Base-by-base conservation (phyloP, 2,113 vertebrate genomes). In the Pseudopodoces humilis region DNA sequence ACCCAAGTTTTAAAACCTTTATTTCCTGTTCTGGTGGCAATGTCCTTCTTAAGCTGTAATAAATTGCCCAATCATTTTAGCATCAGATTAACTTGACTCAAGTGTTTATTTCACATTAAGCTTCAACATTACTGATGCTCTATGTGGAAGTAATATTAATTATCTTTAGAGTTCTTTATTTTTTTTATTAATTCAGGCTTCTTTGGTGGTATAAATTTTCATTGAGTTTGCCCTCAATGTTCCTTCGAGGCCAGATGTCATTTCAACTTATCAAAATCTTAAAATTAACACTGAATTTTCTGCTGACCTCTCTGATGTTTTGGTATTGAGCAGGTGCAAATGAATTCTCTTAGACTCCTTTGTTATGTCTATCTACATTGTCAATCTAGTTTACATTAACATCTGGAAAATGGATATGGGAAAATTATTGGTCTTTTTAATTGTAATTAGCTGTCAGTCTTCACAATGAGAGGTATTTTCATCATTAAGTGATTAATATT, bases 51-150 rank as follows among this genome's bases (percentile, higher is more conserved):
- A 86, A 86, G 93, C 94, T 82, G 86, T 96, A 97, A 97, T 97
- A 94, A 97, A 97, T 97, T 96, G 64, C 80, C 92, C 83, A 88
- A 96, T 97, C 97, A 94, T 97, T 39, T 96, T 86, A 96, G 59
- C 87, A 83, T 85, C 79, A 96, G 88, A 96, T 98, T 94, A 97
- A 97, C 84, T 97, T 97, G 96, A 97, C 82, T 87, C 88, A 96
- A 96, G 90, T 96, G 96, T 97, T 97, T 98, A 97, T 97, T 97
- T 97, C 96, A 94, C 64, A 94, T 88, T 93, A 96, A 91, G 76
- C 95, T 96, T 96, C 77, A 72, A 65, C 77, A 78, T 75, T 90
- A 95, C 55, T 91, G 80, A 96, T 96, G 74, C 37, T 76, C 86
- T 35, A 49, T 87, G 77, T 84, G 88, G 85, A 95, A 97, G 89